These are phyloP conservation scores for Biston stratarius DNA, from an alignment of 2,888 invertebrate species.

Conservation along the genomic window DNA sequence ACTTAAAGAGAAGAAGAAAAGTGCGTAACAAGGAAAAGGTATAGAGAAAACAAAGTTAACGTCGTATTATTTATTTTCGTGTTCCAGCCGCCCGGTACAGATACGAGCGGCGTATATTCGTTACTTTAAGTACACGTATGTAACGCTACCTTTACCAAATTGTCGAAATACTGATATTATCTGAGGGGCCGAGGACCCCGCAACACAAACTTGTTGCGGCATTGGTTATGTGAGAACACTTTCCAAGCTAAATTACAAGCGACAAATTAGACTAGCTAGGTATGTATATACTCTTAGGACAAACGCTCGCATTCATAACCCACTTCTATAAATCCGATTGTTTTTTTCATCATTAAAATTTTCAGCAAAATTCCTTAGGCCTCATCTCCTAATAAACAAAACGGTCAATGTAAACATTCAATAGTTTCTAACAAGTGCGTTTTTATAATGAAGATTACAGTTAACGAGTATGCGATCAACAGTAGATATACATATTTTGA, in stretches of 20 bases:
- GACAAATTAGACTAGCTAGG: slow-evolving; percentile 49
- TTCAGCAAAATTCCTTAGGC: slow-evolving; percentile 48
- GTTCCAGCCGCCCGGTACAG: slow-evolving; percentile 79
- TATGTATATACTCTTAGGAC: slow-evolving; percentile 41
- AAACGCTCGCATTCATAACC: slow-evolving; percentile 42
- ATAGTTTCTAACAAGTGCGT: slow-evolving; percentile 65
- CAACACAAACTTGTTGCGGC: slow-evolving; percentile 78
- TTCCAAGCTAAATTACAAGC: slow-evolving; percentile 50
- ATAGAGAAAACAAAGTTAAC: slow-evolving; percentile 72
- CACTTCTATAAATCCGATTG: slow-evolving; percentile 39
- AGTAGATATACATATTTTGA: slow-evolving; percentile 44
- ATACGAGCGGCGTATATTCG: slow-evolving; percentile 66
- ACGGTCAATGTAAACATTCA: slow-evolving; percentile 48
- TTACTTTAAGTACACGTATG: slow-evolving; percentile 78
- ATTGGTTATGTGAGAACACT: slow-evolving; percentile 68
- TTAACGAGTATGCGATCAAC: slow-evolving; percentile 54
- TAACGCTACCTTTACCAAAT: slow-evolving; percentile 83
- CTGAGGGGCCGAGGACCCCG: slow-evolving; percentile 72
- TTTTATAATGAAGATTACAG: slow-evolving; percentile 59
- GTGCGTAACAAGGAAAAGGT: slow-evolving; percentile 10
- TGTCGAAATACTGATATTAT: slow-evolving; percentile 85
- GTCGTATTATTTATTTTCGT: slow-evolving; percentile 85
- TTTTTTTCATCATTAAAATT: slow-evolving; percentile 18
- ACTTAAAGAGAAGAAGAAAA: too few relatives aligned
- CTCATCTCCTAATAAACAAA: slow-evolving; percentile 45